Evolutionary conservation across 2,888 invertebrate species (phyloP).

Genomic region (Alloscopus bannaensis): DNA sequence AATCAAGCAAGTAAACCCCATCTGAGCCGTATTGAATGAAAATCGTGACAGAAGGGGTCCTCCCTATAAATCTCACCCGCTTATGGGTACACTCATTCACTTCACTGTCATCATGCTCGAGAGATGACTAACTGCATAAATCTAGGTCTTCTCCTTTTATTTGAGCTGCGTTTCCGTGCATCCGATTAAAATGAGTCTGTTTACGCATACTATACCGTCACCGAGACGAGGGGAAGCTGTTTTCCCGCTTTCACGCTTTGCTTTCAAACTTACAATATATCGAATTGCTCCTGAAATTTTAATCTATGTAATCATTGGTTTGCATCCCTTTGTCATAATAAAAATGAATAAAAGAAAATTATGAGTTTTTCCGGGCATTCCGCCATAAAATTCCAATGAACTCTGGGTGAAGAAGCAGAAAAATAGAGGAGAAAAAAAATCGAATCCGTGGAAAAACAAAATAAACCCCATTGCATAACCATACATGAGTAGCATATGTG

Average conservation of each 20-base stretch:
- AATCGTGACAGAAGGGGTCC: constrained; percentile 58
- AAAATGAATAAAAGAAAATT: constrained; percentile 48
- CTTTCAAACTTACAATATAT: neutral
- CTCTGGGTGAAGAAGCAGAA: neutral
- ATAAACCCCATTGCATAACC: no score
- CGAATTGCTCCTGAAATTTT: constrained; percentile 42
- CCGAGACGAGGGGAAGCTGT: neutral
- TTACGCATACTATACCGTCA: no score
- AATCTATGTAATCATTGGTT: constrained; percentile 41
- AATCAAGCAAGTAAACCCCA: constrained; percentile 38
- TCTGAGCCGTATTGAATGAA: constrained; percentile 42
- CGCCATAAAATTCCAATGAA: constrained; percentile 30
- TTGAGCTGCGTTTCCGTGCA: no score
- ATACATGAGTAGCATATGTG: no score
- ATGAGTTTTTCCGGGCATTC: constrained; percentile 17
- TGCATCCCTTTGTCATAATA: constrained; percentile 38
- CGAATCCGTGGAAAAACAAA: no score
- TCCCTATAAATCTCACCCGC: constrained; percentile 43
- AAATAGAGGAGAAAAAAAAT: neutral
- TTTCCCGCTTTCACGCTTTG: neutral
- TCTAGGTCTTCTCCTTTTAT: constrained; percentile 9
- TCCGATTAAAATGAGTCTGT: no score
- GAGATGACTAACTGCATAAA: constrained; percentile 42
- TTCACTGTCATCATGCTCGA: constrained; percentile 27
- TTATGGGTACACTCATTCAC: constrained; percentile 28